Evolutionary conservation across 2,113 vertebrate species (phyloP).

Genomic region (Scalopus aquaticus): DNA sequence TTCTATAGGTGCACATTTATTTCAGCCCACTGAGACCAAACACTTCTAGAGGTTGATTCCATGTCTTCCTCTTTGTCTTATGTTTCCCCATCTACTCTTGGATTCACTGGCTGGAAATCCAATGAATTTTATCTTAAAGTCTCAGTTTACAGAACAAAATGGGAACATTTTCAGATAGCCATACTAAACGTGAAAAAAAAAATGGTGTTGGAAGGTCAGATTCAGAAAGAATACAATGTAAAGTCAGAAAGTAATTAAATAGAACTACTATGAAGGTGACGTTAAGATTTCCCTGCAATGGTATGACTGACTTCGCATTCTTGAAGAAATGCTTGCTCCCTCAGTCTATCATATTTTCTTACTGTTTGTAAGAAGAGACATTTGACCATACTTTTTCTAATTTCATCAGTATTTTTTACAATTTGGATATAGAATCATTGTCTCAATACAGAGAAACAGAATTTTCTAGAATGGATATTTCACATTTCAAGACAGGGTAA

Average conservation of each 20-base stretch:
- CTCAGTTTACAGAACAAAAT: background rate
- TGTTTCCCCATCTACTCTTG: background rate
- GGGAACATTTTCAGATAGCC: background rate
- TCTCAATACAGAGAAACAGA: background rate
- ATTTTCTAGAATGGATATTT: background rate
- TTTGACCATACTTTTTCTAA: background rate
- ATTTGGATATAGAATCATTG: background rate
- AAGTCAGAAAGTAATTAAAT: background rate
- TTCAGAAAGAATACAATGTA: background rate
- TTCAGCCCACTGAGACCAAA: background rate
- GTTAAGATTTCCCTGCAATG: background rate
- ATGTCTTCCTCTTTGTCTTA: background rate
- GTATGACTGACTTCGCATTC: background rate
- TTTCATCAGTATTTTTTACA: background rate
- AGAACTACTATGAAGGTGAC: rapidly evolving
- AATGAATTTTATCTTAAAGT: background rate
- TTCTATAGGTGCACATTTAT: background rate
- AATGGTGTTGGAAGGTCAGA: background rate
- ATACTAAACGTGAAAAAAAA: background rate
- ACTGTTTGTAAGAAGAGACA: background rate
- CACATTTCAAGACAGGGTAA: background rate
- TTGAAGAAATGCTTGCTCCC: background rate
- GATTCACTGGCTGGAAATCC: background rate
- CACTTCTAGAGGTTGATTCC: background rate
- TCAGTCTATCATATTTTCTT: background rate